Conservation (phyloP, 2,888 invertebrate species). For the Hyposoter dolosus region DNA sequence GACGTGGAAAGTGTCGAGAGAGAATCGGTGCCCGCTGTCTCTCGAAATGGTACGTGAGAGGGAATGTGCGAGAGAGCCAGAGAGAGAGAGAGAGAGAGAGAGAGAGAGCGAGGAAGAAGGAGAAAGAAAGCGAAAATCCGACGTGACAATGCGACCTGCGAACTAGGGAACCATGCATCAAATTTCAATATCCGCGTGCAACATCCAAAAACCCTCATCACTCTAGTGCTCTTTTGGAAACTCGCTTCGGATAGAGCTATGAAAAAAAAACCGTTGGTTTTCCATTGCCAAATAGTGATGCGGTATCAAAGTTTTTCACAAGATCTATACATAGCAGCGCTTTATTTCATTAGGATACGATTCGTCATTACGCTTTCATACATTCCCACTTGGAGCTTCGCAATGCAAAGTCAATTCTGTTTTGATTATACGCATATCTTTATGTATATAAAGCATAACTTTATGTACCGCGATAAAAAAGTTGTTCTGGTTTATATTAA, state of each 20-base stretch:
- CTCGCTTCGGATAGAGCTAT: slow-evolving; percentile 9
- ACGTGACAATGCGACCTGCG: slow-evolving; percentile 51
- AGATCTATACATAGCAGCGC: not conserved
- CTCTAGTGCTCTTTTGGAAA: slow-evolving; percentile 31
- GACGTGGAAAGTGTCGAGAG: slow-evolving; percentile 73
- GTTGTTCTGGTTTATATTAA: too few species aligned
- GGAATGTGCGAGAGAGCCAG: slow-evolving; percentile 60
- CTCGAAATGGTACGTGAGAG: slow-evolving; percentile 47
- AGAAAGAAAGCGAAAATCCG: slow-evolving; percentile 20
- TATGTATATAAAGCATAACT: too few species aligned
- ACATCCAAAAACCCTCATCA: slow-evolving; percentile 33
- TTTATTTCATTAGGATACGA: not conserved
- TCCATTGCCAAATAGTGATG: slow-evolving; percentile 16
- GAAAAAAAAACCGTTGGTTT: slow-evolving; percentile 22
- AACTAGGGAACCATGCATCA: slow-evolving; percentile 51
- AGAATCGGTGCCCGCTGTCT: slow-evolving; percentile 31
- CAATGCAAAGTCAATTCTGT: too few species aligned
- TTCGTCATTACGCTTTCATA: not conserved
- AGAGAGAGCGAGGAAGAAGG: not conserved
- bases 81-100: slow-evolving; percentile 66
- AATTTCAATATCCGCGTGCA: slow-evolving; percentile 56
- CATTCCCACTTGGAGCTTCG: too few species aligned
- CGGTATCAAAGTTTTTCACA: not conserved
- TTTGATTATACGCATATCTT: too few species aligned
- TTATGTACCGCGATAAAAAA: too few species aligned